Percentiles rank a stretch among this genome's conserved stretches.
Conservation (phyloP, 2,113 vertebrate species). For the Lepus europaeus region DNA sequence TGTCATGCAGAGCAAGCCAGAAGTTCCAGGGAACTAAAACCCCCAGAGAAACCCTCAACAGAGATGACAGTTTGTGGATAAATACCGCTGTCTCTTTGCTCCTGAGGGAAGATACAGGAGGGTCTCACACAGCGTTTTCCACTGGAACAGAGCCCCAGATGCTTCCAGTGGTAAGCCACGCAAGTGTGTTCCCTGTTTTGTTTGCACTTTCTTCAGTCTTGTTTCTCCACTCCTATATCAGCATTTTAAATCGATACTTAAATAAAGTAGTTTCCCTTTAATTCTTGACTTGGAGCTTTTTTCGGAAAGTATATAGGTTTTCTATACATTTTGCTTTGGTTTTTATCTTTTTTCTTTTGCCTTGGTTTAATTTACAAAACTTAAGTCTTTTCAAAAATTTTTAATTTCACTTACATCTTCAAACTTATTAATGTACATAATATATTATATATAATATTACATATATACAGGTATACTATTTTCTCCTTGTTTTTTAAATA, state of each 20-base stretch:
- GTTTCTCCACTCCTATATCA: neutral
- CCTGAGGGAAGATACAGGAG: neutral
- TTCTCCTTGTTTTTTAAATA: neutral
- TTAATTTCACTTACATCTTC: neutral
- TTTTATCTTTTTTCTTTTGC: neutral
- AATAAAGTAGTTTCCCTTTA: neutral
- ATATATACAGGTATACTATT: neutral
- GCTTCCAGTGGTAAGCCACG: fast-evolving
- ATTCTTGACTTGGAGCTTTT: neutral
- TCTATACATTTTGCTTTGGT: neutral
- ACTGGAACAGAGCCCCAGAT: neutral
- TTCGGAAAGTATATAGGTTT: neutral
- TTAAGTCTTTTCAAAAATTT: conserved; percentile 38
- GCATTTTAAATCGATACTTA: no score
- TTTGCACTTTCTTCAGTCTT: neutral
- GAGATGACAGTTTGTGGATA: neutral
- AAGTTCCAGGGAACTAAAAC: neutral
- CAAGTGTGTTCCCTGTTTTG: no score
- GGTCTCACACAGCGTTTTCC: neutral
- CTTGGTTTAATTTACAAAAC: neutral
- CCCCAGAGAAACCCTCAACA: neutral
- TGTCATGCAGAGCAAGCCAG: neutral
- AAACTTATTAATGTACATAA: neutral
- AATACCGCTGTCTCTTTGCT: neutral
- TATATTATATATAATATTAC: neutral